phyloP scores from a whole-genome alignment of 2,797 vertebrate genomes.

The Tangara arthus region DNA sequence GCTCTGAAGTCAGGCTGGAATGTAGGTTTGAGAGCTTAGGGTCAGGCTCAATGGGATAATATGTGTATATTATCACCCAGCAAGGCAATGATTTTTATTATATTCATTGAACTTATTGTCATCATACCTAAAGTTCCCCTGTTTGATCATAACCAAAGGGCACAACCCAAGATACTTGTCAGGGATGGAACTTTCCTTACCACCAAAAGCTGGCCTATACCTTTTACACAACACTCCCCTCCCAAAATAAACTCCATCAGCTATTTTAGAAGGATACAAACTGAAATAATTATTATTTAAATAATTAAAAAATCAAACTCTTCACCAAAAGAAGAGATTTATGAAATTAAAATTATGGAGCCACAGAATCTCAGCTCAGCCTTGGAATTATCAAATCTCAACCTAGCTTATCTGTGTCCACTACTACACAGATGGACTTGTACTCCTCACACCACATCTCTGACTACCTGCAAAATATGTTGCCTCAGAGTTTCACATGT shows the following conservation, averaged over 20 bases:
- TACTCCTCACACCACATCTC: not conserved
- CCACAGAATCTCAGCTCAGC: not conserved
- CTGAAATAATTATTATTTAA: not conserved
- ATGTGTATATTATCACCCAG: accelerated
- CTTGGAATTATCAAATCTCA: not conserved
- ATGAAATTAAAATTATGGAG: not conserved
- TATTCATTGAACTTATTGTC: not conserved
- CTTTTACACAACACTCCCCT: not conserved
- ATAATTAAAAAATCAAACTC: not conserved
- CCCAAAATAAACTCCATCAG: accelerated
- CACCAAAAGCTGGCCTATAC: not conserved
- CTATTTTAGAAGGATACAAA: not conserved
- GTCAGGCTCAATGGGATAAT: not conserved
- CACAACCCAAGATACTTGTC: accelerated
- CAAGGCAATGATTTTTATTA: not conserved
- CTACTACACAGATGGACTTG: not conserved
- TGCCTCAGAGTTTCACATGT: not conserved
- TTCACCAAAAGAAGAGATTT: not conserved
- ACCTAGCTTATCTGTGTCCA: no score
- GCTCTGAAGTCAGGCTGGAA: not conserved
- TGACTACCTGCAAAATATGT: not conserved
- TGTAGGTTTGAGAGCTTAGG: accelerated
- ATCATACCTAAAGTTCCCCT: not conserved
- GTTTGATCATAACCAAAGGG: not conserved
- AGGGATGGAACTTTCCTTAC: not conserved